These are phyloP conservation scores for Bolinopsis microptera DNA, from an alignment of 37 sponge, comb jelly and placozoan genomes.

Conservation along the genomic window DNA sequence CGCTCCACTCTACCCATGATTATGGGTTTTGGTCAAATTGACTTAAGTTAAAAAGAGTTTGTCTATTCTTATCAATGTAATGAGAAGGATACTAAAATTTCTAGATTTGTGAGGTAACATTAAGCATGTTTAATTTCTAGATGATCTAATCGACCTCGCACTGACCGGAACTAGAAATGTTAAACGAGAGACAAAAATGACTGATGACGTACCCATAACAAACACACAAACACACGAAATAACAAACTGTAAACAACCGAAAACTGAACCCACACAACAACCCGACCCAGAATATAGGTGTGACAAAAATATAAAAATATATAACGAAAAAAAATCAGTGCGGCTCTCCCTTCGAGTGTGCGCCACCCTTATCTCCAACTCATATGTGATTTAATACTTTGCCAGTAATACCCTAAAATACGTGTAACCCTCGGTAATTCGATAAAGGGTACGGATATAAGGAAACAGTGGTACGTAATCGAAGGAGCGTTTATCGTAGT, in stretches of 20 bases:
- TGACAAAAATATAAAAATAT: neutral
- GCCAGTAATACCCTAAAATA: neutral
- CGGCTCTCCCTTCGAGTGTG: neutral
- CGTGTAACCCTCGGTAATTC: neutral
- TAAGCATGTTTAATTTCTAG: neutral
- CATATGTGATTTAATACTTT: neutral
- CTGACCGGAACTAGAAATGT: neutral
- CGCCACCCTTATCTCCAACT: neutral
- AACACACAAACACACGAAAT: neutral
- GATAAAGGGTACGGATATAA: neutral
- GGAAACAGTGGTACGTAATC: neutral
- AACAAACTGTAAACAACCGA: neutral
- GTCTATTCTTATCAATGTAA: too few relatives aligned
- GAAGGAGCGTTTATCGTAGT: neutral
- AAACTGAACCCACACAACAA: neutral
- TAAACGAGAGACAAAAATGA: neutral
- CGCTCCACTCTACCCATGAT: too few relatives aligned
- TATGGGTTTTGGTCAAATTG: too few relatives aligned
- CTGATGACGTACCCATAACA: too few relatives aligned
- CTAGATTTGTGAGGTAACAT: neutral
- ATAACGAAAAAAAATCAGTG: neutral
- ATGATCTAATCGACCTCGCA: neutral
- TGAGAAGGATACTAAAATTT: neutral
- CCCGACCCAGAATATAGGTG: neutral
- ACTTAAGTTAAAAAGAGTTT: too few relatives aligned